Base-by-base conservation (phyloP, 2,113 vertebrate genomes). In the Eublepharis macularius region DNA sequence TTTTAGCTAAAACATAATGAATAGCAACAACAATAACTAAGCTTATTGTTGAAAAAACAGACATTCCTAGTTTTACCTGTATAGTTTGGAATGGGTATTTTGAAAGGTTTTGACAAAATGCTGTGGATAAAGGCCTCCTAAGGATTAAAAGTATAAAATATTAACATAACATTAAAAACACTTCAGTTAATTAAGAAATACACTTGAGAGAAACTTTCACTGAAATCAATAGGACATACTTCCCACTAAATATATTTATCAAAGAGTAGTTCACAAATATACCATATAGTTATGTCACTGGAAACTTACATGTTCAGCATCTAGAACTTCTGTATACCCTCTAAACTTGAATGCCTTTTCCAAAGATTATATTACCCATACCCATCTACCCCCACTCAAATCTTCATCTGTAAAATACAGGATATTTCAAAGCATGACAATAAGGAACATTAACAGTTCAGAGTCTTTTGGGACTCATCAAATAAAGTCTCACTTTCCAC, bases 71-170 rank as follows among this genome's bases (percentile, higher is more conserved):
- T 83, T 92, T 95, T 97, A 99, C 98, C 98, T 96, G 97, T 97
- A 93, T 99, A 99, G 93, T 99, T 99, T 90, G 95, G 97, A 94
- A 99, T 99, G 12, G 99, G 99, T 57, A 99, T 93, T 95, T 98
- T 99, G 92, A 99, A 99, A 32, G 99, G 99, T 91, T 97, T 98
- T 89, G 98, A 98, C 93, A 99, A 97, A 94, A 99, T 99, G 84
- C 96, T 98, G 88, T 97, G 97, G 90, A 99, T 99, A 93, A 99
- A 99, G 11, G 96, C 98, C 94, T 99, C 99, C 98, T 99, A 94
- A 45, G 76, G 91, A 93, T 93, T 90, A 51, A 89, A 60, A 68
- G 92, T 91, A 94, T 63, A 90, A 92, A 91, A 92, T 47, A 87
- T 29, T 88, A 92, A 60, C 39, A 72, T 54, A 60, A 43, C 51